Evolutionary conservation across 2,797 vertebrate species (phyloP).

Genomic region (Carduelis carduelis): DNA sequence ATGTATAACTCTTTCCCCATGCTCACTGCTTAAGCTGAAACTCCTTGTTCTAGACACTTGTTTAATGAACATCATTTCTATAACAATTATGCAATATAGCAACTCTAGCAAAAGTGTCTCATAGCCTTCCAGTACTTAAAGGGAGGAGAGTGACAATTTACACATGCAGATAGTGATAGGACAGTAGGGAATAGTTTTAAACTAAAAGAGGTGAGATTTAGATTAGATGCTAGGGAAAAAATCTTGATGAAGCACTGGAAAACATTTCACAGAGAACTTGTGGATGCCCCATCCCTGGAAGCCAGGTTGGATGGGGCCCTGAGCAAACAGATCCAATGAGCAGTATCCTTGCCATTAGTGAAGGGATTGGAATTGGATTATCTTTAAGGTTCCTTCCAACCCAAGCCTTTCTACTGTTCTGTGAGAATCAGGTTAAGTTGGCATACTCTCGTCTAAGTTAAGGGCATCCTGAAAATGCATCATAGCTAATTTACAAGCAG

Average conservation of each 20-base stretch:
- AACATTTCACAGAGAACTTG: background rate
- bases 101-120: background rate
- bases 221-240: background rate
- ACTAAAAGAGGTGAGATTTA: background rate
- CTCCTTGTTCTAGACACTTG: background rate
- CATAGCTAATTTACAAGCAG: background rate
- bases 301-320: background rate
- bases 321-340: background rate
- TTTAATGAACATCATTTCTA: background rate
- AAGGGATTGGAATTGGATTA: background rate
- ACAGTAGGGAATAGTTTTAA: background rate
- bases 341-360: fast-evolving
- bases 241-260: background rate
- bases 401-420: background rate
- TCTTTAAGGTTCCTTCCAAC: background rate
- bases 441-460: background rate
- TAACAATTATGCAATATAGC: background rate
- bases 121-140: background rate
- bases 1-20: background rate
- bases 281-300: background rate
- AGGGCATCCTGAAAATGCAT: background rate
- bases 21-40: background rate
- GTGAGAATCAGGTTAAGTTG: background rate
- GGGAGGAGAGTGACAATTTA: background rate
- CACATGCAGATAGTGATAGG: background rate